Conservation (phyloP, 2,888 invertebrate genomes). For the Nephrotoma guestfalica region DNA sequence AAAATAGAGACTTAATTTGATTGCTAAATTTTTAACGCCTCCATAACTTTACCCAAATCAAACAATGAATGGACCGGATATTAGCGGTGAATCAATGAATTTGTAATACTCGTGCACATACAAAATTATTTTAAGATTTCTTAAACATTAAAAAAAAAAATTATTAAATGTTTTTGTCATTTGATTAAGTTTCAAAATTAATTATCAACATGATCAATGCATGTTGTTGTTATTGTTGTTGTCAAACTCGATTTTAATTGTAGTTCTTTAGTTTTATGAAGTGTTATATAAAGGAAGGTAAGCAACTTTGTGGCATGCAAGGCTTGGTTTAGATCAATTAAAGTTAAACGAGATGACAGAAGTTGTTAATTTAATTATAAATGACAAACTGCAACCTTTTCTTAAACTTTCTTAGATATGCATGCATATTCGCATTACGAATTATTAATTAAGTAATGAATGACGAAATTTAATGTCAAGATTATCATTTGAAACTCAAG, state of each 20-base stretch:
- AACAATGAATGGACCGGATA: too few relatives aligned
- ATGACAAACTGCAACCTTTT: neutral
- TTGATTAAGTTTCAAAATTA: neutral
- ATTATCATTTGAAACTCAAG: neutral
- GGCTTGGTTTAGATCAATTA: neutral
- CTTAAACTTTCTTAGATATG: neutral
- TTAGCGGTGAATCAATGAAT: too few relatives aligned
- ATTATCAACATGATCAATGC: neutral
- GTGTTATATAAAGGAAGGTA: neutral
- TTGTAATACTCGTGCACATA: too few relatives aligned
- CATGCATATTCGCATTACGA: neutral
- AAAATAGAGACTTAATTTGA: neutral
- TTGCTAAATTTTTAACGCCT: too few relatives aligned
- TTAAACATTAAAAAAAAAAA: too few relatives aligned
- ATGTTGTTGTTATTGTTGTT: neutral
- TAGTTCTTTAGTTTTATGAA: neutral
- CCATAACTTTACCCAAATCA: too few relatives aligned
- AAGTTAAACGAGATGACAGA: neutral
- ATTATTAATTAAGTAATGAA: neutral
- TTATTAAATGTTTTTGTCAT: too few relatives aligned
- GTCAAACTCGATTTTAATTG: neutral
- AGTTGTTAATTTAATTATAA: neutral
- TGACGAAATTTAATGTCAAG: neutral
- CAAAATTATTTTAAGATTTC: too few relatives aligned
- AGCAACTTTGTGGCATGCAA: neutral